These are phyloP conservation scores for Panurus biarmicus DNA, from an alignment of 2,113 vertebrate species.

Conservation along the genomic window DNA sequence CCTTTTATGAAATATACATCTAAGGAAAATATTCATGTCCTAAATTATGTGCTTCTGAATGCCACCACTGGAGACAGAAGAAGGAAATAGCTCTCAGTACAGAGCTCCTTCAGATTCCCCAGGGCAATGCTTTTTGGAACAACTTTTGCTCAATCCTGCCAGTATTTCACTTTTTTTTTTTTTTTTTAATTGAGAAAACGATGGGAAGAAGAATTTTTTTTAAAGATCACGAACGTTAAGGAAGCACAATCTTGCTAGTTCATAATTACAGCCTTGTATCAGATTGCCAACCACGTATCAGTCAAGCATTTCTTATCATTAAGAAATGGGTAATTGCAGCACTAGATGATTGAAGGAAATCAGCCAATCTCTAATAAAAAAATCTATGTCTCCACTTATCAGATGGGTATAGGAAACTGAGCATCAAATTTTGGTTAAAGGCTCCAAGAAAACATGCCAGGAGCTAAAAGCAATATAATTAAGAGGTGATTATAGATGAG, in stretches of 20 bases:
- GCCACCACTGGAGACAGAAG: not conserved
- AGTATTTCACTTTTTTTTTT: not conserved
- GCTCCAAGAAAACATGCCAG: not conserved
- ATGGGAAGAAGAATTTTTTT: not conserved
- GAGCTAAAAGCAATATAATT: not conserved
- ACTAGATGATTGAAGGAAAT: constrained; percentile 31
- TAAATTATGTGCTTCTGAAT: not conserved
- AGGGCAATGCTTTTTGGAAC: not conserved
- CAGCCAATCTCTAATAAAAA: not conserved
- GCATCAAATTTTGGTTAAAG: not conserved
- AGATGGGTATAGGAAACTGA: not conserved
- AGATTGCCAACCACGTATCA: not conserved
- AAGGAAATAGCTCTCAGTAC: not conserved
- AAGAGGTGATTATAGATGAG: not conserved
- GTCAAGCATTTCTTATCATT: not conserved
- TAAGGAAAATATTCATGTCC: not conserved
- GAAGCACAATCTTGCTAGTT: not conserved
- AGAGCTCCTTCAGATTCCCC: not conserved
- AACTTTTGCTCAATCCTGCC: not conserved
- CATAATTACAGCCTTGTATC: not conserved
- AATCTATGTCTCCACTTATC: not conserved
- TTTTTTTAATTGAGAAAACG: not conserved
- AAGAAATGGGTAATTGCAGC: constrained; percentile 6
- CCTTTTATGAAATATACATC: not conserved
- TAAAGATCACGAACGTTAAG: not conserved